These are phyloP conservation scores for Alouatta palliata DNA, from an alignment of 2,113 vertebrate genomes.

Conservation along the genomic window DNA sequence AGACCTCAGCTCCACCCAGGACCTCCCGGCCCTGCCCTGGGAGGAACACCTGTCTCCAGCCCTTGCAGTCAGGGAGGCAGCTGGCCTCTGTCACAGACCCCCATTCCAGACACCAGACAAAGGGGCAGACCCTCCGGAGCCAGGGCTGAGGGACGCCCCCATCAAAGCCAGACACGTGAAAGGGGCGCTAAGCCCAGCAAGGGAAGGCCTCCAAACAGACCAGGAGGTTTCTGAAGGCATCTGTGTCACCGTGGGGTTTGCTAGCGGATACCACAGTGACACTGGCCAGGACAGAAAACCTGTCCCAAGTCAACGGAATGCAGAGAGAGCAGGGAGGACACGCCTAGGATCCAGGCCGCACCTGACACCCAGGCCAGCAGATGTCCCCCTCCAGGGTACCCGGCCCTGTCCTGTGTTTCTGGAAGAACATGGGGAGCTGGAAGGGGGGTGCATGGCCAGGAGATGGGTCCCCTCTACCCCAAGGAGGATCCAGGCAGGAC, in stretches of 20 bases:
- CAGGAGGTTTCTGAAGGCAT: not conserved
- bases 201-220: not conserved
- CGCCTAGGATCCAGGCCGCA: fast-evolving
- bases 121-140: not conserved
- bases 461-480: not conserved
- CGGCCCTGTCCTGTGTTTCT: fast-evolving
- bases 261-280: not conserved
- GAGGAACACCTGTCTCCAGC: too few species aligned
- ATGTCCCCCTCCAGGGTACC: too few species aligned
- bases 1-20: not conserved
- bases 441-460: not conserved
- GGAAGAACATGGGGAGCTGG: fast-evolving
- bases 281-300: not conserved
- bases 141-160: too few species aligned
- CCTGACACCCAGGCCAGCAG: fast-evolving
- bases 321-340: not conserved
- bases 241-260: not conserved
- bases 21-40: too few species aligned
- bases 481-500: fast-evolving
- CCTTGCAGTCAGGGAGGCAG: too few species aligned
- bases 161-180: not conserved
- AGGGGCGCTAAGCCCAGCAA: not conserved
- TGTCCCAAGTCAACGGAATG: not conserved
- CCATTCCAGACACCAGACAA: not conserved
- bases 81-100: fast-evolving